Evolutionary conservation across 2,113 vertebrate species (phyloP).

Genomic region (Tringa solitaria): DNA sequence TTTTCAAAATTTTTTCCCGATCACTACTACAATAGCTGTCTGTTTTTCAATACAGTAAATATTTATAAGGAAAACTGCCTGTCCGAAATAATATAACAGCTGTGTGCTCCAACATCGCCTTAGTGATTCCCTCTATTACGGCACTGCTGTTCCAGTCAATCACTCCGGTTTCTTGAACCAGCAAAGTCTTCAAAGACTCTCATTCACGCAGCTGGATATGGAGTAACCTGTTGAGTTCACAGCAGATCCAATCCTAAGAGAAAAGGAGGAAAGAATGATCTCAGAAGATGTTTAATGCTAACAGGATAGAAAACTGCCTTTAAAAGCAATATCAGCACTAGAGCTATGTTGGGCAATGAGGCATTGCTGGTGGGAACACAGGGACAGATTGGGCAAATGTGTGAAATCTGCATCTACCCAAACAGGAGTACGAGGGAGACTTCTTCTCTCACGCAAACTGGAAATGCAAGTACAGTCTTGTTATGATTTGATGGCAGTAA

Average conservation of each 20-base stretch:
- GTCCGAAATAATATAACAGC: conserved; percentile 16
- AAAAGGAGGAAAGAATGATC: neutral
- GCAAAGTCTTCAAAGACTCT: conserved; percentile 47
- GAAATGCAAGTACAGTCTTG: neutral
- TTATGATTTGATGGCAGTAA: neutral
- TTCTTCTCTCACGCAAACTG: neutral
- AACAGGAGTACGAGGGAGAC: neutral
- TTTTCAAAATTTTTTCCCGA: conserved; percentile 46
- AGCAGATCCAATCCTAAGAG: neutral
- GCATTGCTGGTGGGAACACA: neutral
- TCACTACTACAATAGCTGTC: conserved; percentile 25
- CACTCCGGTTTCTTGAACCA: conserved; percentile 38
- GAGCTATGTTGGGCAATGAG: neutral
- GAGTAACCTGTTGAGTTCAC: conserved; percentile 29
- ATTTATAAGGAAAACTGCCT: conserved; percentile 63
- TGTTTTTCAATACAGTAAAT: conserved; percentile 62
- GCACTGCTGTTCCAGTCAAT: conserved; percentile 66
- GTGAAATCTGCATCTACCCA: neutral
- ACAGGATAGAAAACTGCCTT: neutral
- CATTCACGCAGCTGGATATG: neutral
- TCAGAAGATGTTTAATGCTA: neutral
- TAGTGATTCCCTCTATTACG: conserved; percentile 29
- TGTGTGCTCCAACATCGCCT: conserved; percentile 39
- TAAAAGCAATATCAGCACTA: neutral
- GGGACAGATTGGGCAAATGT: neutral